Base-by-base conservation (phyloP, 2,797 vertebrate genomes). In the Chrysocyon brachyurus region DNA sequence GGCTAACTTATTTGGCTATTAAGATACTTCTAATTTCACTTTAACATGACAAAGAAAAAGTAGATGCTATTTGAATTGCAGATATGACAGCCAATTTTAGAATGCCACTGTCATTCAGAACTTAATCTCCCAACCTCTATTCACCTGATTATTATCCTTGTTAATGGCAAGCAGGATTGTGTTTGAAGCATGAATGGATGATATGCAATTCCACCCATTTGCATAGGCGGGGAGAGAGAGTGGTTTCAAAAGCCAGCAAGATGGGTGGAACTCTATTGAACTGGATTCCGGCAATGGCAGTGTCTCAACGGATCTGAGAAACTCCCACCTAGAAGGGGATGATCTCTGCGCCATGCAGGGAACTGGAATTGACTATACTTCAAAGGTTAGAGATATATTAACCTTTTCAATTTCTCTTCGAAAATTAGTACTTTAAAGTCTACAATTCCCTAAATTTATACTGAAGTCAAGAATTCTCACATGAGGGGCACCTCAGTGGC, bases 31-130 rank as follows among this genome's bases (percentile, higher is more conserved):
- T 61, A 3, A 81, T 84, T 93, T 94, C 68, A 66, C 87, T 96
- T 95, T 61, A 49, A 93, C 31, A 94, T 66, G 90, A 94, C 78
- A 81, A 91, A 85, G 73, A n/a, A 94, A 95, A 90, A 36, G 16
- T 59, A 90, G 40, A 21, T 64, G 28, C 19, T 81, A 96, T 91
- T 61, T 90, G 52, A 75, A 95, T 5, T 95, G 26, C 68, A 96
- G 68, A 79, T 81, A 40, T 63, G 21, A 86, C n/a, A 73, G 33
- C 11, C 68, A 81, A 82, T 91, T 90, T 95, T 86, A 83, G 72
- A 95, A 89, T 17, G 31, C 52, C 78, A 85, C 0, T 33, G 57
- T 57, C 56, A 94, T 33, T 77, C 40, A 86, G 78, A 90, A 87
- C 12, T 16, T 93, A 90, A 84, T 89, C 68, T 96, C 92, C n/a